These are phyloP conservation scores for Pherbina coryleti DNA, from an alignment of 2,888 invertebrate genomes.

Conservation along the genomic window DNA sequence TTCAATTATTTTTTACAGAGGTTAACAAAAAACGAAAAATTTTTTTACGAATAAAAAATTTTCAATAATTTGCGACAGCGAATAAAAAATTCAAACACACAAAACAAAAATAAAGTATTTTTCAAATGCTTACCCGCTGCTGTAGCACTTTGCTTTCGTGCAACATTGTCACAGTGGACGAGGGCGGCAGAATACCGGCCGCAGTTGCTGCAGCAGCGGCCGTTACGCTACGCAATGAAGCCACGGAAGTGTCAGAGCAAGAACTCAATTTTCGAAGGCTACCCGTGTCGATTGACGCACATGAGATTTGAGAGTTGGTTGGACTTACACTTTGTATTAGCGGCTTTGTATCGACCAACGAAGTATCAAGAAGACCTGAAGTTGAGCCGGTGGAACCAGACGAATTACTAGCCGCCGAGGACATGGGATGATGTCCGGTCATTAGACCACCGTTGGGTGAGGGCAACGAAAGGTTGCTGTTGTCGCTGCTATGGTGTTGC, in stretches of 20 bases:
- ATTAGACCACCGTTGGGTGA: slow-evolving; percentile 74
- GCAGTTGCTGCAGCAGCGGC: slow-evolving; percentile 54
- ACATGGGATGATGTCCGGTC: slow-evolving; percentile 60
- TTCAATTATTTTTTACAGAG: not conserved
- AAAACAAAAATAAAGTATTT: slow-evolving; percentile 29
- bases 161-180: slow-evolving; percentile 60
- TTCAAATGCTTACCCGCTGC: slow-evolving; percentile 83
- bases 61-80: too few relatives aligned
- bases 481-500: slow-evolving; percentile 65
- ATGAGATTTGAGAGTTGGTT: slow-evolving; percentile 51
- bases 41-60: too few relatives aligned
- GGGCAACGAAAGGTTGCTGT: slow-evolving; percentile 83
- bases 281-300: slow-evolving; percentile 33
- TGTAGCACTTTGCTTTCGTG: slow-evolving; percentile 79
- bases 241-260: slow-evolving; percentile 40
- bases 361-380: slow-evolving; percentile 72
- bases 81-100: slow-evolving; percentile 16
- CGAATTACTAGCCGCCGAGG: slow-evolving; percentile 58
- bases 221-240: slow-evolving; percentile 52
- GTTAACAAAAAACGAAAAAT: slow-evolving; percentile 10
- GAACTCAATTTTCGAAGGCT: slow-evolving; percentile 30
- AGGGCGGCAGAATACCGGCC: slow-evolving; percentile 54
- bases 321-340: slow-evolving; percentile 87
- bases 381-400: slow-evolving; percentile 75
- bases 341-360: slow-evolving; percentile 75